These are phyloP conservation scores for Lasioglossum vierecki DNA, from an alignment of 2,888 invertebrate species.

Conservation along the genomic window DNA sequence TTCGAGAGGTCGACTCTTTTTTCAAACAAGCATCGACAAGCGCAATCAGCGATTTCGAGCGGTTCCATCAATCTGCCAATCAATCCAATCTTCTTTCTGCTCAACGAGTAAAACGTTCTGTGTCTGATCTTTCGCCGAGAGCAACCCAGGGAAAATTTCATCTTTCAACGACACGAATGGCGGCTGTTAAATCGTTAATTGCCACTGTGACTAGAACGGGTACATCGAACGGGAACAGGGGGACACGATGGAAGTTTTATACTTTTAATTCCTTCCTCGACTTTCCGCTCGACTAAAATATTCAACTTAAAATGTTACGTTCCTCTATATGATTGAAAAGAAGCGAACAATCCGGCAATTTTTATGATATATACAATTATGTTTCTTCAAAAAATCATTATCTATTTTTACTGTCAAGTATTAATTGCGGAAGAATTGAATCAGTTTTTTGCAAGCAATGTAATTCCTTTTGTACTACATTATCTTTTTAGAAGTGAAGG, in stretches of 20 bases:
- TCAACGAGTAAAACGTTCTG: constrained; percentile 34
- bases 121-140: constrained; percentile 35
- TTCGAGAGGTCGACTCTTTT: constrained; percentile 16
- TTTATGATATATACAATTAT: too few species aligned
- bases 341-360: neutral
- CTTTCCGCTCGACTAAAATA: neutral
- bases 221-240: neutral
- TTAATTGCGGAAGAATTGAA: too few species aligned
- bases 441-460: too few species aligned
- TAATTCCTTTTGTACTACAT: too few species aligned
- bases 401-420: neutral
- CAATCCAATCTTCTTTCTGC: constrained; percentile 47
- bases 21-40: constrained; percentile 36
- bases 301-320: neutral
- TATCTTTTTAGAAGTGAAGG: too few species aligned
- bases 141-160: constrained; percentile 28
- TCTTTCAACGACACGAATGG: constrained; percentile 45
- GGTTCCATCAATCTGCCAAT: constrained; percentile 33
- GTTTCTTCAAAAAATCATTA: neutral
- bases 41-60: constrained; percentile 28
- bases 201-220: constrained; percentile 2
- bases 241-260: neutral
- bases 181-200: constrained; percentile 51
- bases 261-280: neutral
- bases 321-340: neutral